These are phyloP conservation scores for Gasterosteus nipponicus DNA, from an alignment of 2,113 vertebrate species.

Conservation along the genomic window DNA sequence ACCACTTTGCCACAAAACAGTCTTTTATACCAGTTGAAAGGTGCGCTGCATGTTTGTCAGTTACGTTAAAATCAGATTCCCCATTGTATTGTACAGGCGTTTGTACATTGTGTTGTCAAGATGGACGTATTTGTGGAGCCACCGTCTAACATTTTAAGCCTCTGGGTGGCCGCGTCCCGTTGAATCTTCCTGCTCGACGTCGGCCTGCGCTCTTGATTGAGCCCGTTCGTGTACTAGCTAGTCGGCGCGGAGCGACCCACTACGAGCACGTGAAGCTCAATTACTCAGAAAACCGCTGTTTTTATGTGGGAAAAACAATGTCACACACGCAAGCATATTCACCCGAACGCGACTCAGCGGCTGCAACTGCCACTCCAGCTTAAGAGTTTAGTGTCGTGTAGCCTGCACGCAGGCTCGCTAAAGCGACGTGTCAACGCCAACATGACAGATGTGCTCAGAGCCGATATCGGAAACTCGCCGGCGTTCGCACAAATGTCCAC, in stretches of 20 bases:
- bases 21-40: background rate
- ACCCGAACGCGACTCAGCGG: slow-evolving; percentile 1
- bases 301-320: slow-evolving; percentile 12
- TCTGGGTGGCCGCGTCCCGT: background rate
- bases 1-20: background rate
- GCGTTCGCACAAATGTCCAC: slow-evolving; percentile 4
- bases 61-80: background rate
- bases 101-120: background rate
- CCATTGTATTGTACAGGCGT: background rate
- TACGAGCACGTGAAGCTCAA: background rate
- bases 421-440: background rate
- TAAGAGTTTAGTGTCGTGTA: background rate
- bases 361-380: slow-evolving; percentile 33
- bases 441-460: slow-evolving; percentile 28
- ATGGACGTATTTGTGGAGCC: background rate
- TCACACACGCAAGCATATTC: background rate
- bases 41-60: background rate
- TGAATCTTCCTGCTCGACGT: background rate
- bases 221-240: background rate
- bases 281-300: slow-evolving; percentile 19
- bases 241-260: background rate
- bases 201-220: background rate
- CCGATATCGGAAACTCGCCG: background rate
- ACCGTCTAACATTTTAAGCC: background rate
- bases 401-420: background rate